A percentile compares a stretch with the other conserved stretches of the same genome.
These are phyloP conservation scores for Dendrocopos noguchii DNA, from an alignment of 2,113 vertebrate genomes.

Conservation along the genomic window DNA sequence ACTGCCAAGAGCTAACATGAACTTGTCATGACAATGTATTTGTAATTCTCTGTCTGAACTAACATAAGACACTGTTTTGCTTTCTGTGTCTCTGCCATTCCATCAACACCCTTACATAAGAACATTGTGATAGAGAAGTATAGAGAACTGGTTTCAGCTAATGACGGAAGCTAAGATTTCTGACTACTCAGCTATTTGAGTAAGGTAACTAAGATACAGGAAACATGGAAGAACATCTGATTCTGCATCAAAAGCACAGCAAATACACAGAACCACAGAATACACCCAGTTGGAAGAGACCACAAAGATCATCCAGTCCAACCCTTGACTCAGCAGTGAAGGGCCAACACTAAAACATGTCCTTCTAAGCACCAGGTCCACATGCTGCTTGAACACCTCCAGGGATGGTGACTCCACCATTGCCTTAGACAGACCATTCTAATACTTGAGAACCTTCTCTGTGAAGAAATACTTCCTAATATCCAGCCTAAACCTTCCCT, in stretches of 20 bases:
- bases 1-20: background rate
- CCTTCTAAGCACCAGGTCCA: too few species aligned
- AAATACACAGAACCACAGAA: background rate
- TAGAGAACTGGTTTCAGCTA: background rate
- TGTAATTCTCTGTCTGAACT: background rate
- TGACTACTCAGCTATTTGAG: background rate
- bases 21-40: background rate
- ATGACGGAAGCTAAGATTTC: background rate
- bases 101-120: background rate
- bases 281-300: too few species aligned
- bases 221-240: background rate
- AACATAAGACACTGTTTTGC: background rate
- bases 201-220: background rate
- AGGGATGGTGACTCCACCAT: too few species aligned
- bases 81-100: background rate
- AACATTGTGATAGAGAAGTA: background rate
- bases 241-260: background rate
- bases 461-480: too few species aligned
- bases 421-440: too few species aligned
- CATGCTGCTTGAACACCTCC: too few species aligned
- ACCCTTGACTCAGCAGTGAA: too few species aligned
- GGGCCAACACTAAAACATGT: too few species aligned
- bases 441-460: too few species aligned
- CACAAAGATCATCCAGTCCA: too few species aligned
- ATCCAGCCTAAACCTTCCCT: too few species aligned